Base-by-base conservation (phyloP, 2,113 vertebrate genomes). In the Neotoma lepida region DNA sequence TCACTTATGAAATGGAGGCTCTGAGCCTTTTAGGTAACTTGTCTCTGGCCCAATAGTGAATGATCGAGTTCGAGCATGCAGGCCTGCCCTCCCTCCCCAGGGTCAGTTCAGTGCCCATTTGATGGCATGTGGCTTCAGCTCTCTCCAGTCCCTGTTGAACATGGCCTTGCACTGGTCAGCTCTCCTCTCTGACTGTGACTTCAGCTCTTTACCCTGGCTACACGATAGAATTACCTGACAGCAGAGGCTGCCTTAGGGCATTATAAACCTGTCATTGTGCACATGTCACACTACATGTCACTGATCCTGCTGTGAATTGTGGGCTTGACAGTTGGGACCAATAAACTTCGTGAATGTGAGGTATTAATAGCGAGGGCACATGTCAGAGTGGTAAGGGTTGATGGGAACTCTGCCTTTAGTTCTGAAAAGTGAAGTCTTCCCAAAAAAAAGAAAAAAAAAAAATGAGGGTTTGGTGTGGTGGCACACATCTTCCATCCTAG, bases 61-160 rank as follows among this genome's bases (percentile, higher is more conserved):
- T 81, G 51, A 8, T 81, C 14, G 35, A 26, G 46, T 22, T 15
- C 24, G 1, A 6, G 77, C 30, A 0, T 35, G 30, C 8, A 0
- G 41, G 70, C 56, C 30, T 78, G 0, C 0, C 6, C 76, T 8
- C 0, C 12, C 0, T 0, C 24, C 28, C 41, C 0, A 4, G n/a
- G 35, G 46, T 6, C 78, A 46, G 13, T 61, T 58, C 28, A 7
- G 44, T 49, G 33, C 7, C 51, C 64, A 0, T 49, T 39, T 2
- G 15, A 22, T n/a, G 74, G 66, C 5, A 0, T 0, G 30, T 30
- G 26, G 22, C 0, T 41, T 30, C 4, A 4, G 5, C 1, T 1
- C 9, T 5, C 24, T 28, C 13, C n/a, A 10, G 44, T 44, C 49
- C 70, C 58, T 35, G 26, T 3, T 0, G 22, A 17, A 4, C 4